These are phyloP conservation scores for Stramonita haemastoma DNA, from an alignment of 2,888 invertebrate species.

Conservation along the genomic window DNA sequence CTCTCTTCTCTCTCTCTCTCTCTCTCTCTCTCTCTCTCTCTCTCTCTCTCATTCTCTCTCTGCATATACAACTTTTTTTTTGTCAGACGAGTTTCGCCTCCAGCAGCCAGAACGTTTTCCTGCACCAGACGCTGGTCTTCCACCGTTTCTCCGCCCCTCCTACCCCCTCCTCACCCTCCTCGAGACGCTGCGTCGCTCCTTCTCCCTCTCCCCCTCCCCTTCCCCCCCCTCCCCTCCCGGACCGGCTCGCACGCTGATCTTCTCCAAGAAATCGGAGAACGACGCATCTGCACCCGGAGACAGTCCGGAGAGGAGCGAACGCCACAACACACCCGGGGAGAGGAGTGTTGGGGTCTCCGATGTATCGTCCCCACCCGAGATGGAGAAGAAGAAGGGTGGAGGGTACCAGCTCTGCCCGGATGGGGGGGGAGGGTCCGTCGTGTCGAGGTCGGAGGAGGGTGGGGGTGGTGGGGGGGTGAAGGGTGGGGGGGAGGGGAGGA, in stretches of 20 bases:
- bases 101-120: background rate
- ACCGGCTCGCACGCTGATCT: too few relatives aligned
- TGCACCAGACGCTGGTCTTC: constrained; percentile 41
- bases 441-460: background rate
- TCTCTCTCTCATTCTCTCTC: background rate
- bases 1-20: background rate
- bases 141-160: constrained; percentile 22
- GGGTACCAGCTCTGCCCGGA: too few relatives aligned
- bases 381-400: too few relatives aligned
- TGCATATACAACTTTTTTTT: background rate
- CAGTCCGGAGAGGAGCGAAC: too few relatives aligned
- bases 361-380: too few relatives aligned
- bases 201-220: background rate
- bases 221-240: background rate
- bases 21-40: background rate
- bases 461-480: too few relatives aligned
- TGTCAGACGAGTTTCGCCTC: constrained; percentile 29
- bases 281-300: too few relatives aligned
- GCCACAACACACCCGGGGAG: too few relatives aligned
- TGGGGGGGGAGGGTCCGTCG: background rate
- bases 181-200: constrained; percentile 12
- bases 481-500: too few relatives aligned
- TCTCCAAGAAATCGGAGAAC: background rate
- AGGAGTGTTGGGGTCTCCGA: too few relatives aligned
- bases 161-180: constrained; percentile 36